A percentile compares a stretch with the other conserved stretches of the same genome.
phyloP scores from a whole-genome alignment of 2,113 vertebrate genomes.

The Athene cunicularia region DNA sequence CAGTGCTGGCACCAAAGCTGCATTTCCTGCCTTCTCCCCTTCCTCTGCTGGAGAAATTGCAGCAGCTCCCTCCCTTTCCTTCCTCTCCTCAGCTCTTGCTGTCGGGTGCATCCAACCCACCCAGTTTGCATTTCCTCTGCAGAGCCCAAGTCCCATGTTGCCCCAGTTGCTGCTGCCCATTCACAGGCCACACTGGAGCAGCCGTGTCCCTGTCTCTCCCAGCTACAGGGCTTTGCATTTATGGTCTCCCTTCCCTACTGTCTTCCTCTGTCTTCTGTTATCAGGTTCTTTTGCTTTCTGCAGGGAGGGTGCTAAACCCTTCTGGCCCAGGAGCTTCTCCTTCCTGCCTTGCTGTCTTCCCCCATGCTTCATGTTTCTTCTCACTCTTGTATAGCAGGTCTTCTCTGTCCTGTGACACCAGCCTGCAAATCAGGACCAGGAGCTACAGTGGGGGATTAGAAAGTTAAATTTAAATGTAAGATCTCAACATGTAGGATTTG shows the following conservation, averaged over 20 bases:
- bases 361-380: background rate
- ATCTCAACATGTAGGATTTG: background rate
- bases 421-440: background rate
- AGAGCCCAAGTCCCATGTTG: background rate
- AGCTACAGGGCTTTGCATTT: background rate
- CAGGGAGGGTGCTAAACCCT: background rate
- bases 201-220: background rate
- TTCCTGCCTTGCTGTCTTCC: background rate
- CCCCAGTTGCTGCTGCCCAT: accelerated
- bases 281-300: background rate
- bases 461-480: background rate
- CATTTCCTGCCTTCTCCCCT: background rate
- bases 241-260: background rate
- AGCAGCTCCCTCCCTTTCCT: conserved; percentile 14
- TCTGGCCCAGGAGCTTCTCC: background rate
- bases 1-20: background rate
- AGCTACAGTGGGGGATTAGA: background rate
- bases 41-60: background rate
- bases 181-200: background rate
- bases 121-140: background rate
- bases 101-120: background rate
- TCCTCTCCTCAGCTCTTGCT: background rate
- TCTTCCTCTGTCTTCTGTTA: background rate
- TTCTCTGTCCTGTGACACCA: background rate
- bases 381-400: background rate